Evolutionary conservation across 1,140 invertebrate genomes (phyloP).

Genomic region (Dinoponera quadriceps): DNA sequence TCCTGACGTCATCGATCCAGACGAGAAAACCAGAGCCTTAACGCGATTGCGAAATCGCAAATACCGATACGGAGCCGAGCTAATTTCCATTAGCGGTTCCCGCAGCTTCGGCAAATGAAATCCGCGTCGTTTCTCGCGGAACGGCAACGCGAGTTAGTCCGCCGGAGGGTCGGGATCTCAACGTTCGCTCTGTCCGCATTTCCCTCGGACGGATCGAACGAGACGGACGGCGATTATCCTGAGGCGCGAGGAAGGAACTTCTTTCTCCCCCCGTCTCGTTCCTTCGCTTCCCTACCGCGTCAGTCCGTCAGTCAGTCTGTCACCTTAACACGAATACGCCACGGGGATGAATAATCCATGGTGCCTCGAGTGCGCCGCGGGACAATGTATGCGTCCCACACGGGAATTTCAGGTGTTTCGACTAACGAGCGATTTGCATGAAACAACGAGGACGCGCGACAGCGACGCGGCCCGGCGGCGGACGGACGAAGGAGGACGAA

Average conservation of each 20-base stretch:
- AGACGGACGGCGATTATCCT: conserved; percentile 52
- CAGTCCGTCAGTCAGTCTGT: conserved; percentile 64
- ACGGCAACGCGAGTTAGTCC: conserved; percentile 32
- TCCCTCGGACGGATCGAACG: conserved; percentile 45
- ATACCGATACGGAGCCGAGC: too few relatives aligned
- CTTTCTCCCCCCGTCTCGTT: neutral
- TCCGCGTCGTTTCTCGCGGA: conserved; percentile 18
- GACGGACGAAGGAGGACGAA: neutral
- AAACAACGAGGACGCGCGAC: conserved; percentile 65
- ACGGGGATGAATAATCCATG: conserved; percentile 79
- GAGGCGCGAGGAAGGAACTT: conserved; percentile 35
- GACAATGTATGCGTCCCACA: conserved; percentile 69
- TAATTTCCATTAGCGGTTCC: neutral
- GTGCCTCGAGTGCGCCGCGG: conserved; percentile 59
- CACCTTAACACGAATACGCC: conserved; percentile 67
- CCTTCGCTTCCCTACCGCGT: conserved; percentile 44
- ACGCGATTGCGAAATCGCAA: too few relatives aligned
- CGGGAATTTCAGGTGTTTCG: conserved; percentile 77
- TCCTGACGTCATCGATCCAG: too few relatives aligned
- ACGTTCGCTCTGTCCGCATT: conserved; percentile 23
- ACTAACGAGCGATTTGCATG: conserved; percentile 78
- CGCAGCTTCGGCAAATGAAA: neutral
- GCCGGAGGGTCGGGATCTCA: conserved; percentile 18
- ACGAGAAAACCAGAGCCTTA: too few relatives aligned
- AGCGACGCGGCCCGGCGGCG: neutral